These are phyloP conservation scores for Dinoponera quadriceps DNA, from an alignment of 1,140 invertebrate species.

Conservation along the genomic window DNA sequence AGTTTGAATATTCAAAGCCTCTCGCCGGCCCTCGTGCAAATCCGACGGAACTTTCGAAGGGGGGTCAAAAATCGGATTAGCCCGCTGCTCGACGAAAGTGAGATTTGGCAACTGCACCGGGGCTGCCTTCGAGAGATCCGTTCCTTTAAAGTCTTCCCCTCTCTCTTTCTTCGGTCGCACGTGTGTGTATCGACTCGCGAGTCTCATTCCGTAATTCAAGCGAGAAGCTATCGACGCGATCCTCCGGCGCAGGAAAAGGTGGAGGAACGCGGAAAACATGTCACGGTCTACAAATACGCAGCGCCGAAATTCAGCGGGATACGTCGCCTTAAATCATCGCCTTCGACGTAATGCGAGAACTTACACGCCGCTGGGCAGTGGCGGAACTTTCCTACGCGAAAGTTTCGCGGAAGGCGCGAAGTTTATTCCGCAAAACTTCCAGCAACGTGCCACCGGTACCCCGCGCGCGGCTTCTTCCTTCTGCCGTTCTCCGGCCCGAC, in stretches of 20 bases:
- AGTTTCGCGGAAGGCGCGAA: constrained; percentile 69
- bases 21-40: constrained; percentile 1
- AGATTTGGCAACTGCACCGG: constrained; percentile 38
- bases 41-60: constrained; percentile 25
- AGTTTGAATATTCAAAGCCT: constrained; percentile 68
- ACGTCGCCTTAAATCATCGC: constrained; percentile 71
- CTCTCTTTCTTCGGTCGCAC: background rate
- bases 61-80: constrained; percentile 67
- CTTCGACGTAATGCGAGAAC: constrained; percentile 66
- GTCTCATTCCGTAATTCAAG: constrained; percentile 30
- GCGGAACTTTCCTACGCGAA: constrained; percentile 65
- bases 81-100: background rate
- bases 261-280: constrained; percentile 46
- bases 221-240: constrained; percentile 32
- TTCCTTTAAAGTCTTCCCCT: constrained; percentile 15
- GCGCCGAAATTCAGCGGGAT: constrained; percentile 61
- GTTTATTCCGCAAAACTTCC: constrained; percentile 71
- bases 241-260: background rate
- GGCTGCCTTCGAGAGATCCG: constrained; percentile 21
- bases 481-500: constrained; percentile 48
- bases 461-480: background rate
- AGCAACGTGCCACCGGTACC: constrained; percentile 63
- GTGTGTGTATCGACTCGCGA: background rate
- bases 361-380: constrained; percentile 64
- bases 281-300: constrained; percentile 46